Percentiles rank a stretch among this genome's conserved stretches.
Evolutionary conservation across 2,797 vertebrate species (phyloP).

Genomic region (Netta rufina): DNA sequence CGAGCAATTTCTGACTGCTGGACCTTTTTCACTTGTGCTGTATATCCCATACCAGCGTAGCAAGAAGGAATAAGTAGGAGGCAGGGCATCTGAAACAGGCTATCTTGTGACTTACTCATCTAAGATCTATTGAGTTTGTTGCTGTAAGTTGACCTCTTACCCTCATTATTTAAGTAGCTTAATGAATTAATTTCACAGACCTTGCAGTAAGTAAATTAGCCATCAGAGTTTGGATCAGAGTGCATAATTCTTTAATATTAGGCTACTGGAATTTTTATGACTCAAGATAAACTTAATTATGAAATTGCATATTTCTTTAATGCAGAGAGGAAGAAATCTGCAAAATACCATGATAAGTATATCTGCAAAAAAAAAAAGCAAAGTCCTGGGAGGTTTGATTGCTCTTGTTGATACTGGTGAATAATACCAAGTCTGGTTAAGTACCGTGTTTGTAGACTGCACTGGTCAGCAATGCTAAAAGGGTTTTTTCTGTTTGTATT

Average conservation of each 20-base stretch:
- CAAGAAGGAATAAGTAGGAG: not conserved
- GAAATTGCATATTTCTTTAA: slow-evolving; percentile 20
- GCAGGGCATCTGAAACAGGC: not conserved
- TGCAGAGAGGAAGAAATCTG: not conserved
- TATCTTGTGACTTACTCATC: not conserved
- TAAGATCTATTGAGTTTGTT: not conserved
- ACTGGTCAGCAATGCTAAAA: not conserved
- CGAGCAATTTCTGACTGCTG: not conserved
- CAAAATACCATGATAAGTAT: not conserved
- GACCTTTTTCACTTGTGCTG: not conserved
- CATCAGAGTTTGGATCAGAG: slow-evolving; percentile 22
- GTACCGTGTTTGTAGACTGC: not conserved
- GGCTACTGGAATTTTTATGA: slow-evolving; percentile 10
- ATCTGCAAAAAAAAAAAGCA: not conserved
- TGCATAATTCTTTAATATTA: slow-evolving; percentile 41
- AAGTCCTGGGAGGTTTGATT: not conserved
- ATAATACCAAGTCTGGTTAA: not conserved
- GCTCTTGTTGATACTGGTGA: not conserved
- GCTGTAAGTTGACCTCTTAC: not conserved
- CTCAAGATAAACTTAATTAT: slow-evolving; percentile 42
- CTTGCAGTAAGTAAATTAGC: slow-evolving; percentile 46
- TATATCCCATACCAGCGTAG: not conserved
- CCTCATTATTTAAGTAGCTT: slow-evolving; percentile 26
- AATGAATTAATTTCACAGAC: slow-evolving; percentile 57
- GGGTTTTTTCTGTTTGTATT: not conserved